Base-by-base conservation (phyloP, 2,113 vertebrate genomes). In the Nyctereutes procyonoides region DNA sequence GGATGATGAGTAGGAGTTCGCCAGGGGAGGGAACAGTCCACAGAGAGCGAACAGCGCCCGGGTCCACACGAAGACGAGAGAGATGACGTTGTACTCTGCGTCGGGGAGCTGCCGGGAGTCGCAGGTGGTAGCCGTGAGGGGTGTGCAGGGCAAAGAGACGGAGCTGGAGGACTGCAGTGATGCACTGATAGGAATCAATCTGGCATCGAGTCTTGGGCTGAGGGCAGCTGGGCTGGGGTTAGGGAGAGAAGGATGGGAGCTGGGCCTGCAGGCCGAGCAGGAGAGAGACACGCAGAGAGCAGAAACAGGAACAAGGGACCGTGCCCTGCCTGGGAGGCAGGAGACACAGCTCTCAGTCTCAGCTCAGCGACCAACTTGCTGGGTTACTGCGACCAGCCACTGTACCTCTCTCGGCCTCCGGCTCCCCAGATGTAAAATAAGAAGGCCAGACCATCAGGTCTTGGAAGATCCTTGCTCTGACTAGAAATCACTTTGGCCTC, bases 1-100 rank as follows among this genome's bases (percentile, higher is more conserved):
- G 81, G 24, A 94, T 88, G 53, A 58, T 88, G 38, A 84, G 10
- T 20, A 97, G 83, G 88, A 93, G 85, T 82, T 93, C 77, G n/a
- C 19, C 20, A 8, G n/a, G 87, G 26, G 90, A 58, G 35, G n/a
- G 35, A 77, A 62, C 7, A 26, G 51, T n/a, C 67, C n/a, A 32
- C 0, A 22, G 30, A 17, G 51, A 63, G n/a, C 6, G 35, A 69
- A 60, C 9, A 62, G 58, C 11, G 8, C 43, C 6, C 1, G 22
- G 28, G 4, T 1, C 51, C 55, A 56, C n/a, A 43, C 1, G 43
- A 76, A 67, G 86, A 30, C 24, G 38, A 81, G 12, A 81, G 58
- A 85, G 32, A 86, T 9, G 20, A 5, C 0, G 24, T 3, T 30
- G 12, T 13, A 26, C 38, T 38, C 80, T 56, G 30, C 5, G 10